These are phyloP conservation scores for Geotrypetes seraphini DNA, from an alignment of 2,797 vertebrate species.

Conservation along the genomic window DNA sequence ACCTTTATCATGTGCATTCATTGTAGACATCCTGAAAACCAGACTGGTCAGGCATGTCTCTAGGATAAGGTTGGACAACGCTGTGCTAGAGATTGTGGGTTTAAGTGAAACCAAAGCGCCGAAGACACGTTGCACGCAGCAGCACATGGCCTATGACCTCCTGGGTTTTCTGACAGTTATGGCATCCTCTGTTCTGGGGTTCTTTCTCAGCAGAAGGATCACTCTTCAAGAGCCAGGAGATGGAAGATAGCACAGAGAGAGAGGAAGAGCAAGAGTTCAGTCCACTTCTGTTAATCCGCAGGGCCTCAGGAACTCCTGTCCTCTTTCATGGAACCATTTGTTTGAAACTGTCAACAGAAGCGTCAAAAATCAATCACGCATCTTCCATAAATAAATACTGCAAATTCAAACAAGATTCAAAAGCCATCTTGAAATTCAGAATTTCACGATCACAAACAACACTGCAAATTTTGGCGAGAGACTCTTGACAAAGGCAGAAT, in stretches of 20 bases:
- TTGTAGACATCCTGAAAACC: too few relatives aligned
- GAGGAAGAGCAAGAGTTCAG: constrained; percentile 44
- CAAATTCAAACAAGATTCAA: fast-evolving
- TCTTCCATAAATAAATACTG: too few relatives aligned
- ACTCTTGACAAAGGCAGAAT: too few relatives aligned
- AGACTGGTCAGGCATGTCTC: neutral
- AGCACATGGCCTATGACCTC: too few relatives aligned
- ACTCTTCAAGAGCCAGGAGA: constrained; percentile 41
- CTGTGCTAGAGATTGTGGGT: too few relatives aligned
- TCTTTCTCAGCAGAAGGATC: constrained; percentile 22
- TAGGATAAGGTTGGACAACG: too few relatives aligned
- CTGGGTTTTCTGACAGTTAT: constrained; percentile 7
- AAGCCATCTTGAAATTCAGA: neutral
- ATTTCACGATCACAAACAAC: too few relatives aligned
- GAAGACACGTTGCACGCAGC: neutral
- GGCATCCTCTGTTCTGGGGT: constrained; percentile 19
- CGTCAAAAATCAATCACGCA: constrained; percentile 7
- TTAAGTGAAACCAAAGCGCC: too few relatives aligned
- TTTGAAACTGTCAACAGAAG: constrained; percentile 76
- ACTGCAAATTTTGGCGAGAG: too few relatives aligned
- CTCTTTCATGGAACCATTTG: constrained; percentile 96
- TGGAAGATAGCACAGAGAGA: constrained; percentile 16
- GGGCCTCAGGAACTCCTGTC: constrained; percentile 92
- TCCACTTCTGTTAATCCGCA: constrained; percentile 90
- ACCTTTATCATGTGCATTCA: neutral